These are phyloP conservation scores for cat (Felis catus) DNA, from an alignment of 2,113 vertebrate genomes.

Conservation along the genomic window F.catus_Fca126_mat1.0 CM031415.1:199452501-199453000, in stretches of 20 bases:
- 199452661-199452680: background rate
- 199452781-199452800: background rate
- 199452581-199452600: background rate
- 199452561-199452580: background rate
- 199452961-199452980: background rate
- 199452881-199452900: background rate
- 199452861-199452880: background rate
- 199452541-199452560: background rate
- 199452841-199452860: background rate
- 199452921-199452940: background rate
- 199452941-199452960: background rate
- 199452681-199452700: background rate
- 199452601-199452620: background rate
- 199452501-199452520: background rate
- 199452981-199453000: background rate
- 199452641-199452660: background rate
- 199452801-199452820: too few relatives aligned
- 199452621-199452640: background rate
- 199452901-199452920: background rate
- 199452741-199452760: background rate
- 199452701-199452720: background rate
- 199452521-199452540: background rate
- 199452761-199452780: accelerated
- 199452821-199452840: background rate
- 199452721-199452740: background rate